Conservation (phyloP, 2,797 vertebrate genomes). For the Megalops cyprinoides region DNA sequence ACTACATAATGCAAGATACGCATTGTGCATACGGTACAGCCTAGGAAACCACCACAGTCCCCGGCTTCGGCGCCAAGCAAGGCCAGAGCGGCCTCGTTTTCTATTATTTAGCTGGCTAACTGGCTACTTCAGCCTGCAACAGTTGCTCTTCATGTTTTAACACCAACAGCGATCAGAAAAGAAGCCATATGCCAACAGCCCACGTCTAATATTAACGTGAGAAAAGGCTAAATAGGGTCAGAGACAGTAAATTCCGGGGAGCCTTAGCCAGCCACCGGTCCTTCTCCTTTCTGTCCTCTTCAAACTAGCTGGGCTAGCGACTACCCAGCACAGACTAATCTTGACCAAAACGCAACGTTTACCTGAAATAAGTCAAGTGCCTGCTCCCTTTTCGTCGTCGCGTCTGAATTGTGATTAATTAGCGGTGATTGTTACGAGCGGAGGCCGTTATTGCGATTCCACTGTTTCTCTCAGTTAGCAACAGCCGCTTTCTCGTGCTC, state of each 20-base stretch:
- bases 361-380: conserved; percentile 16
- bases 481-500: conserved; percentile 54
- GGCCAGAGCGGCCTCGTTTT: conserved; percentile 37
- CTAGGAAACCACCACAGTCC: conserved; percentile 49
- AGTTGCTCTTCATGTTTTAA: neutral
- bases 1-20: neutral
- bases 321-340: neutral
- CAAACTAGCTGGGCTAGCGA: neutral
- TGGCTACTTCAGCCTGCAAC: neutral
- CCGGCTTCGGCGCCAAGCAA: conserved; percentile 47
- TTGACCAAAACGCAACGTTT: neutral
- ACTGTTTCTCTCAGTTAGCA: conserved; percentile 56
- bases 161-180: neutral
- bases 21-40: conserved; percentile 51
- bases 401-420: neutral
- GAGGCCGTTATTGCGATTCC: conserved; percentile 1
- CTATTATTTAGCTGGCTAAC: neutral
- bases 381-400: neutral
- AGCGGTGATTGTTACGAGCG: neutral
- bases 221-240: neutral
- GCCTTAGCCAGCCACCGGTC: neutral
- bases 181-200: neutral
- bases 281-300: neutral
- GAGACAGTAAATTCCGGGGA: neutral
- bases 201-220: neutral